Evolutionary conservation across 2,113 vertebrate genomes (phyloP).

Genomic region (Python bivittatus): DNA sequence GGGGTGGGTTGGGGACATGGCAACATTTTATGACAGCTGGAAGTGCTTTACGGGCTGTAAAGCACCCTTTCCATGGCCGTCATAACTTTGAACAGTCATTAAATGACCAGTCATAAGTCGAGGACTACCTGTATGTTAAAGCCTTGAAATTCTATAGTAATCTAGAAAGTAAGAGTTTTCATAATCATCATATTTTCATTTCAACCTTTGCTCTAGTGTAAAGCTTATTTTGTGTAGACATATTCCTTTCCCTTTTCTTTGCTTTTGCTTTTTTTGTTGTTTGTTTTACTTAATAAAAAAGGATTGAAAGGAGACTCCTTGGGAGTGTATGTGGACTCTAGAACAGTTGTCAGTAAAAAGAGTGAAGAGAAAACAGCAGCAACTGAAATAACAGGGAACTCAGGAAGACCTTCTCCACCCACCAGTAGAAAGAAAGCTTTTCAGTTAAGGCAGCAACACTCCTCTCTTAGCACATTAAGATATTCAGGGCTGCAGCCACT

Average conservation of each 20-base stretch:
- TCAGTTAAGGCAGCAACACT: background rate
- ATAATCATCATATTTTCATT: background rate
- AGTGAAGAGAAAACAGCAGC: background rate
- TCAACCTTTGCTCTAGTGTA: background rate
- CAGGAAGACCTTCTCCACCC: background rate
- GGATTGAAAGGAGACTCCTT: background rate
- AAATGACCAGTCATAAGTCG: no score
- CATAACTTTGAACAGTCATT: no score
- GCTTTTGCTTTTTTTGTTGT: background rate
- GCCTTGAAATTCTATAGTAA: background rate
- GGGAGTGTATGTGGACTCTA: background rate
- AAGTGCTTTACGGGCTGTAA: no score
- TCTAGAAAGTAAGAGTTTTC: background rate
- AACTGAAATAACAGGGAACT: background rate
- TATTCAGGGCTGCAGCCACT: background rate
- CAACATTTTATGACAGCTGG: no score
- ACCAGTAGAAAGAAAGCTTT: background rate
- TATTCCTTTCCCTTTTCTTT: background rate
- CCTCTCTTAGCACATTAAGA: background rate
- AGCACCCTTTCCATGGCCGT: no score
- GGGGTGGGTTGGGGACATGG: no score
- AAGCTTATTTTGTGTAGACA: background rate
- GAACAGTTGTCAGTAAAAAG: background rate
- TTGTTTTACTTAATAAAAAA: background rate
- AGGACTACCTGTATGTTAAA: no score